Evolutionary conservation across 2,797 vertebrate species (phyloP), one percentile per base, ranked within the genome.

Genomic region (Syngnathus rostellatus): DNA sequence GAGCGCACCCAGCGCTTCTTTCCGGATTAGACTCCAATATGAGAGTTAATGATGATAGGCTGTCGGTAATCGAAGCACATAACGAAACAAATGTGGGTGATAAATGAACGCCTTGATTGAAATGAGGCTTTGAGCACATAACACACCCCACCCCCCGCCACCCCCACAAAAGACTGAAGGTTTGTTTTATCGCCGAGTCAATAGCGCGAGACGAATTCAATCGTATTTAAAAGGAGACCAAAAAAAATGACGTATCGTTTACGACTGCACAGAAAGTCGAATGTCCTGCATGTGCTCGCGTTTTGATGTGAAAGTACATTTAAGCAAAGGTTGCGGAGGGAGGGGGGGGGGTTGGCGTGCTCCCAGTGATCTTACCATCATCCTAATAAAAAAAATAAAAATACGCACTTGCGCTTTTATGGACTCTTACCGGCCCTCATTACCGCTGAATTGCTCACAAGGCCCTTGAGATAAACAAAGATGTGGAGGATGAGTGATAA

Each of bases 141-240:
- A 59, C 23, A 59, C 23, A 23, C 23, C 23, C 23, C 23, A 23
- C 23, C n/a, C n/a, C 19, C 48, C 50, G 5, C n/a, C 66, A 67
- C 48, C 3, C 73, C n/a, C 67, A 31, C 68, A 19, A 37, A 37
- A 73, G 68, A 79, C 62, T 67, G 69, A 82, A 76, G 71, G 81
- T 71, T 72, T 75, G 76, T 83, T 80, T 78, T 73, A 85, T 78
- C 73, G 77, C 72, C 65, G 81, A 84, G 68, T 68, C 71, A 69
- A 40, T 17, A 14, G 69, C 67, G 82, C 81, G 74, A 65, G 69
- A 78, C 74, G 1, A 81, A 78, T 72, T 74, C 76, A 80, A 80
- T 84, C 76, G 73, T 63, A 66, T 59, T 50, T 65, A 37, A 68
- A 55, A 55, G 62, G 61, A 78, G 77, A 77, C 76, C 76, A 65